Conservation (phyloP, 1,140 invertebrate genomes). For the Drosophila erecta region DNA sequence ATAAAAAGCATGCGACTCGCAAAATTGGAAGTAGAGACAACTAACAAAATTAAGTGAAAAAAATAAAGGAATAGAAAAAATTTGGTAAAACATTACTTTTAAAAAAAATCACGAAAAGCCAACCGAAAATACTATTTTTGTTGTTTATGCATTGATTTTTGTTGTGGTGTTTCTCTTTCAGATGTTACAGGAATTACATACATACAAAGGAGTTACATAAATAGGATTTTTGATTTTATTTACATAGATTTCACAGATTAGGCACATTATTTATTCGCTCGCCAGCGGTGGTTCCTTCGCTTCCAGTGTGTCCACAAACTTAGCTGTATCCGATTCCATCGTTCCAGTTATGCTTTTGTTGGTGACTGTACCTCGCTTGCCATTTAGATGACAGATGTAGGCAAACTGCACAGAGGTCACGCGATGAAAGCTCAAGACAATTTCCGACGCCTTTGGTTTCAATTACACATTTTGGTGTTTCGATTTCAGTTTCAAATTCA, state of each 20-base stretch:
- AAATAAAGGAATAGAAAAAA: neutral
- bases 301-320: neutral
- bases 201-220: constrained; percentile 28
- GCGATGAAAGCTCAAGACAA: constrained; percentile 85
- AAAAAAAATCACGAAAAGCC: constrained; percentile 6
- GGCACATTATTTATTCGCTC: constrained; percentile 20
- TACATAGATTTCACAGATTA: constrained; percentile 35
- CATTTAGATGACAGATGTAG: constrained; percentile 70
- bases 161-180: constrained; percentile 8
- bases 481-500: constrained; percentile 15
- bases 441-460: constrained; percentile 82
- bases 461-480: constrained; percentile 28
- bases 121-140: neutral
- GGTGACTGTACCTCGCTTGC: constrained; percentile 23
- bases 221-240: constrained; percentile 37
- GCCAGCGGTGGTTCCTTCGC: constrained; percentile 1
- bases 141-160: constrained; percentile 16
- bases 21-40: constrained; percentile 17
- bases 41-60: constrained; percentile 8
- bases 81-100: neutral
- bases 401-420: constrained; percentile 85
- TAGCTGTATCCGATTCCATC: constrained; percentile 24
- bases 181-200: constrained; percentile 24
- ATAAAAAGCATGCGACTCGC: constrained; percentile 20
- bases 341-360: constrained; percentile 3